Evolutionary conservation across 2,888 invertebrate genomes (phyloP).

Genomic region (Sphecodes monilicornis): DNA sequence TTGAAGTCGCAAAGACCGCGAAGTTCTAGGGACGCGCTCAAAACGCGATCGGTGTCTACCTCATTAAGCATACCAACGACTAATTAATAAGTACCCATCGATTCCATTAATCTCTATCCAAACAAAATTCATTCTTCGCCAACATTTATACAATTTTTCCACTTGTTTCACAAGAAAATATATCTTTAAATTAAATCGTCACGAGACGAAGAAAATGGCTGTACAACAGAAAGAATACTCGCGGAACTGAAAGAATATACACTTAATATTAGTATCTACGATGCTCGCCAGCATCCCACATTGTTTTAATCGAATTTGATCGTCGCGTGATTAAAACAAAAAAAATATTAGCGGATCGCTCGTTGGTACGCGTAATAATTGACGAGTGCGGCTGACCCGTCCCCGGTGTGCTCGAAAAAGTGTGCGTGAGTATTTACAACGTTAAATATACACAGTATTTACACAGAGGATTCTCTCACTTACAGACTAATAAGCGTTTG

Average conservation of each 20-base stretch:
- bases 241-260: neutral
- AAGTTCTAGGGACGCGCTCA: conserved; percentile 51
- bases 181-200: neutral
- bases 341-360: neutral
- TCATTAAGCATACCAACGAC: neutral
- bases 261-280: neutral
- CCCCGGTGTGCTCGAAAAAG: conserved; percentile 65
- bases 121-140: neutral
- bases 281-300: neutral
- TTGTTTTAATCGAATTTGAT: neutral
- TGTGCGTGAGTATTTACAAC: conserved; percentile 78
- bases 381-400: conserved; percentile 34
- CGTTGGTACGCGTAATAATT: conserved; percentile 30
- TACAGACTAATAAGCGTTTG: conserved; percentile 83
- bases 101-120: neutral
- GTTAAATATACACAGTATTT: conserved; percentile 82
- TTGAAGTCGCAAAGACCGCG: conserved; percentile 59
- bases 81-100: neutral
- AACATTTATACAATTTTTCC: neutral
- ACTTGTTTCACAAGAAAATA: neutral
- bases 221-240: neutral
- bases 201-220: neutral
- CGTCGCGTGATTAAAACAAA: neutral
- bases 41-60: neutral
- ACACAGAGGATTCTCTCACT: conserved; percentile 78